These are phyloP conservation scores for Gallinago nigripennis DNA, from an alignment of 2,797 vertebrate genomes.

Conservation along the genomic window DNA sequence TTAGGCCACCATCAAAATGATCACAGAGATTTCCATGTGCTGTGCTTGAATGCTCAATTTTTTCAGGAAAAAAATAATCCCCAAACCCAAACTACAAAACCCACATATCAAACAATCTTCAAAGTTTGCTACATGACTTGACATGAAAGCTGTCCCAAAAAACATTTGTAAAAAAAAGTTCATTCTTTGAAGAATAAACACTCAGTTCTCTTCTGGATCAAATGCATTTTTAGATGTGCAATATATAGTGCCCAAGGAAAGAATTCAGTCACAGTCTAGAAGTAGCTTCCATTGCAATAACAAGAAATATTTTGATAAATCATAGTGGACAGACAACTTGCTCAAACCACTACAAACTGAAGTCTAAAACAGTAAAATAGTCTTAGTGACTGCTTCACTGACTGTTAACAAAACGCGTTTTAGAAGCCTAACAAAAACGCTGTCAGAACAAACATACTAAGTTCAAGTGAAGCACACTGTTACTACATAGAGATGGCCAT, in stretches of 20 bases:
- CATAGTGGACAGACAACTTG: not conserved
- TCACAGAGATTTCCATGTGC: not conserved
- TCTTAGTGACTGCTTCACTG: not conserved
- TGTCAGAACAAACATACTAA: not conserved
- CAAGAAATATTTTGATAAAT: not conserved
- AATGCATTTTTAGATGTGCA: not conserved
- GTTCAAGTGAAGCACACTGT: not conserved
- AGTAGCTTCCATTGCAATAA: not conserved
- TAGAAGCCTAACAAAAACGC: not conserved
- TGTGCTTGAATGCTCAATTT: not conserved
- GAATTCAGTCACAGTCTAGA: not conserved
- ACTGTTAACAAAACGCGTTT: not conserved
- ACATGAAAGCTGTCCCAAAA: not conserved
- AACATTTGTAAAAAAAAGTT: not conserved
- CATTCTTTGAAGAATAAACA: not conserved
- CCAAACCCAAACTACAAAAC: not conserved
- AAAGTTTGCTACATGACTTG: not conserved
- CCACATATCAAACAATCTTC: not conserved
- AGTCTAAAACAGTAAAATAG: not conserved
- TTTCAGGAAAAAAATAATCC: not conserved
- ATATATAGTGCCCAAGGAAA: not conserved
- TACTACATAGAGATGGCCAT: not conserved
- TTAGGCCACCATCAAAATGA: not conserved
- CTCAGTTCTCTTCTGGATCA: not conserved
- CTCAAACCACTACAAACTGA: not conserved